A percentile compares a stretch with the other conserved stretches of the same genome.
Conservation (phyloP, 2,888 invertebrate genomes). For the Lordiphosa andalusiaca region DNA sequence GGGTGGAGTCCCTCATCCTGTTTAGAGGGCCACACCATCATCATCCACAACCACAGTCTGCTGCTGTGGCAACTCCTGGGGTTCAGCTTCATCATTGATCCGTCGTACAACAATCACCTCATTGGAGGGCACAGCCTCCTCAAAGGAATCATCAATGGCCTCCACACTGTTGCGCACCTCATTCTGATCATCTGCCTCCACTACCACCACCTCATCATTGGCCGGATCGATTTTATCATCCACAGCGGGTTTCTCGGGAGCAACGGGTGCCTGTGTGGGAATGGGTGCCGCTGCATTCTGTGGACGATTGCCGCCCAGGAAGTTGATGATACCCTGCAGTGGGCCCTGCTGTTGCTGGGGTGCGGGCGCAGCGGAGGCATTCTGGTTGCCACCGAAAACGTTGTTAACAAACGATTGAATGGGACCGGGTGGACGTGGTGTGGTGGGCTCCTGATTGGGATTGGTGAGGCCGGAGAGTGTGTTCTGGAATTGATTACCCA, state of each 20-base stretch:
- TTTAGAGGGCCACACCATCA: conserved; percentile 35
- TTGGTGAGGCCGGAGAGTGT: conserved; percentile 69
- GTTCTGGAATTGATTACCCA: conserved; percentile 73
- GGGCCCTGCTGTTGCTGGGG: conserved; percentile 53
- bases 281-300: conserved; percentile 39
- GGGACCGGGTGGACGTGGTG: conserved; percentile 75
- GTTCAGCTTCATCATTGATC: conserved; percentile 72
- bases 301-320: conserved; percentile 76
- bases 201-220: conserved; percentile 37
- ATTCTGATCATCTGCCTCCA: conserved; percentile 49
- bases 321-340: conserved; percentile 76
- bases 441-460: conserved; percentile 62
- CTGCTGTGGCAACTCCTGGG: conserved; percentile 25
- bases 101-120: conserved; percentile 67
- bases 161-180: conserved; percentile 72
- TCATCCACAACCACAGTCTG: conserved; percentile 4
- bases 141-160: conserved; percentile 67
- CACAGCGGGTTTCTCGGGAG: conserved; percentile 24
- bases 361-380: conserved; percentile 46
- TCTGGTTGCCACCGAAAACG: conserved; percentile 70
- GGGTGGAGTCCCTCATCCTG: too few relatives aligned
- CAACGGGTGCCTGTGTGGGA: conserved; percentile 20
- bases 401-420: conserved; percentile 75
- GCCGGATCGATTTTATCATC: conserved; percentile 47
- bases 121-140: conserved; percentile 69